Evolutionary conservation across 2,113 vertebrate species (phyloP).

Genomic region (Gallinago undulata): DNA sequence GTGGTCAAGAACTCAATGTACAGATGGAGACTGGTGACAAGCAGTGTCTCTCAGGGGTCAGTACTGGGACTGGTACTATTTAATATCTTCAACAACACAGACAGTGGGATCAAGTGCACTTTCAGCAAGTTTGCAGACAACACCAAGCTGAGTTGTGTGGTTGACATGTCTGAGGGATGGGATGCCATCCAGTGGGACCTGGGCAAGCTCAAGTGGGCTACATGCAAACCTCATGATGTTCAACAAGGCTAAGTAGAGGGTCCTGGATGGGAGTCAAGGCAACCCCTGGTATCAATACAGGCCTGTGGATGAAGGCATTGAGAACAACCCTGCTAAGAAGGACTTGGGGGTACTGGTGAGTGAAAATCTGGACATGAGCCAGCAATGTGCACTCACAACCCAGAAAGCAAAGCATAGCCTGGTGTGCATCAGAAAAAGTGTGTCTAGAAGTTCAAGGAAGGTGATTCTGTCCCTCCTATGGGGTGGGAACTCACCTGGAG

Average conservation of each 20-base stretch:
- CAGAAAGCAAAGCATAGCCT: neutral
- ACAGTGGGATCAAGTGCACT: neutral
- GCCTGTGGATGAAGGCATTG: neutral
- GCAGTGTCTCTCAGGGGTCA: neutral
- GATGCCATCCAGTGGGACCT: neutral
- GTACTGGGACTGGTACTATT: neutral
- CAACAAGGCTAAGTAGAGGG: neutral
- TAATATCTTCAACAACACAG: neutral
- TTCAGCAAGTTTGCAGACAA: neutral
- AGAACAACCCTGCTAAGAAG: neutral
- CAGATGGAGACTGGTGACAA: too few species aligned
- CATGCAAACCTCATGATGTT: neutral
- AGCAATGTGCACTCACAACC: neutral
- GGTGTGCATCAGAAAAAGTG: neutral
- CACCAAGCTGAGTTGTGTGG: too few species aligned
- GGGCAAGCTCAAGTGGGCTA: neutral
- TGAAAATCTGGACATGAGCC: neutral
- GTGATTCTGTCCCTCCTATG: neutral
- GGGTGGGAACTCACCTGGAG: neutral
- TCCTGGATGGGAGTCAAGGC: neutral
- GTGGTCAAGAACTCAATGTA: too few species aligned
- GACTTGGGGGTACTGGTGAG: neutral
- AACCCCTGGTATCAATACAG: neutral
- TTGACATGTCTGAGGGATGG: neutral
- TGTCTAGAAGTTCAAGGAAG: neutral